Conservation (phyloP, 2,888 invertebrate species). For the Hirtodrosophila cameraria region DNA sequence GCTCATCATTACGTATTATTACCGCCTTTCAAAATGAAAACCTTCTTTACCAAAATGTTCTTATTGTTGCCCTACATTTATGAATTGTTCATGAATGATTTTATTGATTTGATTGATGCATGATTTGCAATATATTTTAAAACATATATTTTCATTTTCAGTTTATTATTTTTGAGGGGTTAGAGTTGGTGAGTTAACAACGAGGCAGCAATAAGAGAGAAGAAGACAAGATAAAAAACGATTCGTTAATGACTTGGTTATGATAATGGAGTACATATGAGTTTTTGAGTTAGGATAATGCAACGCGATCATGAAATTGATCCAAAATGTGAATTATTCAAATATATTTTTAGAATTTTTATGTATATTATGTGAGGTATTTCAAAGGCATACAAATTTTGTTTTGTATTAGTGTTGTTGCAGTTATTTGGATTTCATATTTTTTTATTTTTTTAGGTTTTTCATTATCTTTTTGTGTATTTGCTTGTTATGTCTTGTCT, state of each 20-base stretch:
- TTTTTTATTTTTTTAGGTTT: not conserved
- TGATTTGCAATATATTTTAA: constrained; percentile 35
- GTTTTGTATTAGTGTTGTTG: not conserved
- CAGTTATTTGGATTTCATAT: not conserved
- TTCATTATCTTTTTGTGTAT: not conserved
- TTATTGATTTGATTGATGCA: constrained; percentile 42
- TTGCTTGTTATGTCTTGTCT: not conserved
- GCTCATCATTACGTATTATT: constrained; percentile 85
- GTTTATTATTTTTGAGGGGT: constrained; percentile 29
- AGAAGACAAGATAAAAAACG: constrained; percentile 78
- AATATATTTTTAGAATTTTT: not conserved
- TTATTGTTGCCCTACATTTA: constrained; percentile 83
- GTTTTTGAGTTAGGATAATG: constrained; percentile 24
- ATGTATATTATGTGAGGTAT: no score
- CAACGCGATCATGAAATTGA: constrained; percentile 6
- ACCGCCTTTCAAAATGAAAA: constrained; percentile 85
- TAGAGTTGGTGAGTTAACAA: constrained; percentile 55
- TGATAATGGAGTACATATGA: constrained; percentile 48
- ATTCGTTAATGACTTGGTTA: constrained; percentile 75
- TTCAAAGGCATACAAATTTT: no score
- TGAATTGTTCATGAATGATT: constrained; percentile 33
- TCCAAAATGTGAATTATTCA: not conserved
- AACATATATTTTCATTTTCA: constrained; percentile 20
- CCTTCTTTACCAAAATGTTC: constrained; percentile 85
- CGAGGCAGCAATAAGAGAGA: constrained; percentile 73